Evolutionary conservation across 2,113 vertebrate species (phyloP), one percentile per base, ranked within the genome.

Genomic region (Furnarius figulus): DNA sequence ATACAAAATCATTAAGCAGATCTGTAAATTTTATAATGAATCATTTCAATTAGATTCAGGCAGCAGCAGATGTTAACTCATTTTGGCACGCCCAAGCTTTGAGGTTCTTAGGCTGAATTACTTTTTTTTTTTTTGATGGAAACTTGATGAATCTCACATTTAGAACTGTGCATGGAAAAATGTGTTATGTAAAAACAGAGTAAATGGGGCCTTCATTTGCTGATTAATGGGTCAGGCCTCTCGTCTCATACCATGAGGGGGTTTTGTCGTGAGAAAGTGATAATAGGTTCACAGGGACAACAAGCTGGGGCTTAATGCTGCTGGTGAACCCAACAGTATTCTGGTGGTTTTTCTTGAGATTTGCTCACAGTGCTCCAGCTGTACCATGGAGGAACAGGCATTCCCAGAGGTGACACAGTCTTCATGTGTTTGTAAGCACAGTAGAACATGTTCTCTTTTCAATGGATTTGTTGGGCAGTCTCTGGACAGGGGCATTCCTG

Each of bases 21-120:
- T 97, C 97, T 97, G 97, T 96, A 97, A 96, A 97, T 96, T 95
- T 98, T 97, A 95, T 97, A 98, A 97, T 97, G 97, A 98, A 98
- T 98, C 96, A 97, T 98, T 98, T 97, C 97, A 97, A 96, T 98
- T 97, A 97, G 96, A 97, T 97, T 96, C 96, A 96, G 95, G 97
- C 94, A 96, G 97, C 88, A 93, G 96, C 97, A 98, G 97, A 97
- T 96, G 97, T 94, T 98, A 97, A 94, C 93, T 96, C 89, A 93
- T 95, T 95, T 91, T 97, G 94, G 91, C 91, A 95, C 19, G 7
- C 93, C 91, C 74, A 96, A 80, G 91, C 93, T 95, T 95, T 95
- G 85, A 96, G 93, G 72, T 82, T 97, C 93, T 95, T 81, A 72
- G 55, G 59, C 93, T 95, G 91, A 93, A 93, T 90, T 78, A 47